These are phyloP conservation scores for Esox masquinongy DNA, from an alignment of 2,797 vertebrate species.

Conservation along the genomic window DNA sequence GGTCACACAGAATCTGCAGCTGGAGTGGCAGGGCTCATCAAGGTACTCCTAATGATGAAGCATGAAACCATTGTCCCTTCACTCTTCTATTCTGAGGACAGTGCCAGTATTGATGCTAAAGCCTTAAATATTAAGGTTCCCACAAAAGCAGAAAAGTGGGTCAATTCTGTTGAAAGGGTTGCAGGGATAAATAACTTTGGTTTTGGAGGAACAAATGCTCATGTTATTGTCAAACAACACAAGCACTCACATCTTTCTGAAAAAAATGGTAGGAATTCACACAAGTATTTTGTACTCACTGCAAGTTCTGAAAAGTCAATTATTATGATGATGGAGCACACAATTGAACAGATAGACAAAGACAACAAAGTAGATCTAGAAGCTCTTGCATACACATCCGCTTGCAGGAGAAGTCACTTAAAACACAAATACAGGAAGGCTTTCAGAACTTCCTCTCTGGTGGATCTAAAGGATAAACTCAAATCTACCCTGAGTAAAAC, in stretches of 20 bases:
- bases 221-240: conserved; percentile 78
- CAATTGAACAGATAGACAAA: conserved; percentile 64
- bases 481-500: conserved; percentile 32
- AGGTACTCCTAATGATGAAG: conserved; percentile 89
- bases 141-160: conserved; percentile 68
- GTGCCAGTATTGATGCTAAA: conserved; percentile 70
- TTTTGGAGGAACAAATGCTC: conserved; percentile 88
- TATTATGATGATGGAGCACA: conserved; percentile 69
- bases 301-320: conserved; percentile 80
- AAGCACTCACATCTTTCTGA: conserved; percentile 48
- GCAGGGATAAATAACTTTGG: conserved; percentile 88
- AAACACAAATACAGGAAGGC: conserved; percentile 80
- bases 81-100: conserved; percentile 75
- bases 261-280: conserved; percentile 43
- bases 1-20: conserved; percentile 86
- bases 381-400: conserved; percentile 80
- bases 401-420: conserved; percentile 84
- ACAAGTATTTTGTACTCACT: conserved; percentile 78
- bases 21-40: conserved; percentile 85
- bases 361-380: conserved; percentile 62
- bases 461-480: conserved; percentile 74
- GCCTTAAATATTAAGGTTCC: conserved; percentile 73
- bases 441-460: conserved; percentile 70
- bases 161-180: conserved; percentile 36
- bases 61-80: conserved; percentile 84